Percentiles rank a stretch among this genome's conserved stretches.
These are phyloP conservation scores for Atrichornis clamosus DNA, from an alignment of 2,113 vertebrate genomes.

Conservation along the genomic window DNA sequence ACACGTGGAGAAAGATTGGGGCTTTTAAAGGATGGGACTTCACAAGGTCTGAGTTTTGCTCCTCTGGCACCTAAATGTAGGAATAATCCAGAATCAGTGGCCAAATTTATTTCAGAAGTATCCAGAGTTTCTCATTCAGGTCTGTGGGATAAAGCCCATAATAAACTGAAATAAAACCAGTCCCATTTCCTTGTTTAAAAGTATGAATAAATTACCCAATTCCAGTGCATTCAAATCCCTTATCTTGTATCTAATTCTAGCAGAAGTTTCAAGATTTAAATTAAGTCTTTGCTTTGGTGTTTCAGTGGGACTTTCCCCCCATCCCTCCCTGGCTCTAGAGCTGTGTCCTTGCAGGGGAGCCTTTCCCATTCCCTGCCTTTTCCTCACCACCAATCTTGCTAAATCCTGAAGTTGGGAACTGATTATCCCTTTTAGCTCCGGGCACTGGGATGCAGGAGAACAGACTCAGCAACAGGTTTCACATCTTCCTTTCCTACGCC, in stretches of 20 bases:
- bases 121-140: neutral
- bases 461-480: neutral
- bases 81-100: neutral
- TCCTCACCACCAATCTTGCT: neutral
- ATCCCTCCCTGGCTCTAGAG: neutral
- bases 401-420: neutral
- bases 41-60: neutral
- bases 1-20: rapidly evolving
- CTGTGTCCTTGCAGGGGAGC: neutral
- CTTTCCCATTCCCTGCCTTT: neutral
- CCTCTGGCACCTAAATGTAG: neutral
- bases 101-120: neutral
- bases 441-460: neutral
- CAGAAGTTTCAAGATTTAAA: neutral
- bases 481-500: neutral
- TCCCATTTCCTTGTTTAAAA: neutral
- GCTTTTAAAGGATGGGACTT: neutral
- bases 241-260: neutral
- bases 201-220: neutral
- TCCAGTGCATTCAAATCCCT: neutral
- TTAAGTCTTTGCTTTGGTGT: neutral
- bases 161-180: neutral
- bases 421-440: neutral
- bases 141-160: neutral
- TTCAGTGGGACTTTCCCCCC: neutral